Conservation (phyloP, 2,888 invertebrate species). For the Pycnomerus fuliginosus region DNA sequence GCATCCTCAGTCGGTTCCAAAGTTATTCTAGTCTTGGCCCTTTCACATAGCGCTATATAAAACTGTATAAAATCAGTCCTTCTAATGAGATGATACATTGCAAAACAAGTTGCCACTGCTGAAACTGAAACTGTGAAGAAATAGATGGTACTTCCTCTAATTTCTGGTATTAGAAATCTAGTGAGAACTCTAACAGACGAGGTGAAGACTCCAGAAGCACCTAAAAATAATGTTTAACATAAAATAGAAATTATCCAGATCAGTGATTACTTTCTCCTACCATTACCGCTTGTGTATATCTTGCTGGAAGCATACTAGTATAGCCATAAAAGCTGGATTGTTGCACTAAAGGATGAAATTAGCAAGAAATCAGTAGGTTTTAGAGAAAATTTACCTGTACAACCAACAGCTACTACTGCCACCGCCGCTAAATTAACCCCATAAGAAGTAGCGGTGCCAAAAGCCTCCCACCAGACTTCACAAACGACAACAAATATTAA, state of each 20-base stretch:
- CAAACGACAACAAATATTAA: slow-evolving; percentile 81
- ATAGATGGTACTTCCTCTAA: slow-evolving; percentile 79
- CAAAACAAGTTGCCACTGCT: slow-evolving; percentile 74
- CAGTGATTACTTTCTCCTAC: slow-evolving; percentile 92
- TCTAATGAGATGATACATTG: slow-evolving; percentile 75
- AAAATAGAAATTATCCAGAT: slow-evolving; percentile 11
- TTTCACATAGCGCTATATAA: slow-evolving; percentile 73
- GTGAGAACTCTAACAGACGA: slow-evolving; percentile 83
- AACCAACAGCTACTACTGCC: slow-evolving; percentile 82
- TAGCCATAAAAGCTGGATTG: slow-evolving; percentile 95
- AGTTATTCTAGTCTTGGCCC: slow-evolving; percentile 75
- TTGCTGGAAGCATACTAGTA: slow-evolving; percentile 85
- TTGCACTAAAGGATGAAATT: slow-evolving; percentile 60
- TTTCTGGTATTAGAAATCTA: slow-evolving; percentile 74
- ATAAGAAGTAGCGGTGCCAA: slow-evolving; percentile 76
- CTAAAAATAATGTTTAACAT: slow-evolving; percentile 50
- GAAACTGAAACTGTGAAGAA: slow-evolving; percentile 82
- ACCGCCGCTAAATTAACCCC: slow-evolving; percentile 81
- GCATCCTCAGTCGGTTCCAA: slow-evolving; percentile 84
- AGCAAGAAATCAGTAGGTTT: slow-evolving; percentile 1
- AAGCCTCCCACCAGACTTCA: slow-evolving; percentile 85
- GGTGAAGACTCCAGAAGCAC: slow-evolving; percentile 84
- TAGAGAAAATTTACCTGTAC: slow-evolving; percentile 66
- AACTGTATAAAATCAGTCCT: slow-evolving; percentile 81
- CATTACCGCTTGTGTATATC: slow-evolving; percentile 94